These are phyloP conservation scores for Xiphophorus maculatus DNA, from an alignment of 2,113 vertebrate genomes.

Conservation along the genomic window DNA sequence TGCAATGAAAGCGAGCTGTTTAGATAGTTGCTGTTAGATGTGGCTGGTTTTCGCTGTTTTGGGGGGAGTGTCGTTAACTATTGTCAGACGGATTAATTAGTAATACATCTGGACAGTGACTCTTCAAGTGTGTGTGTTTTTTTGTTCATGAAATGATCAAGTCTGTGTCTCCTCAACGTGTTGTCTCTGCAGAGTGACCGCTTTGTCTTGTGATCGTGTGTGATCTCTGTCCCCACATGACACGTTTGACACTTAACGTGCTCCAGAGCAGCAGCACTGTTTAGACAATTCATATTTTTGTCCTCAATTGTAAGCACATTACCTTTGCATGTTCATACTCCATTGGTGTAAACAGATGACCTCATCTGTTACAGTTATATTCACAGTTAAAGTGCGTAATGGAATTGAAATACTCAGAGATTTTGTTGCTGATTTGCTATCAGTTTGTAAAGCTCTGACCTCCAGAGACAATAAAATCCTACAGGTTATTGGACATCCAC, in stretches of 20 bases:
- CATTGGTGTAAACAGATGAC: no score
- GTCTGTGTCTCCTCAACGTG: background rate
- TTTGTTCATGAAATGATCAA: background rate
- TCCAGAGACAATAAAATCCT: background rate
- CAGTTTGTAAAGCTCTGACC: no score
- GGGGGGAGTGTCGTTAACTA: conserved; percentile 26
- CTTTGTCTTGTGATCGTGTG: conserved; percentile 10
- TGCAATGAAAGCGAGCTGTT: conserved; percentile 2
- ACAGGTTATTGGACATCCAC: background rate
- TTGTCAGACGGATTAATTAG: conserved; percentile 32
- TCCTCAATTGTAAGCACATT: background rate
- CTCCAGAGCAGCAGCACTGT: background rate
- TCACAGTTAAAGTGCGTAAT: no score
- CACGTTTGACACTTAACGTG: background rate
- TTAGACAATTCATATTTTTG: background rate
- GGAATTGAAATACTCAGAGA: no score
- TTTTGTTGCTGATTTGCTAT: no score
- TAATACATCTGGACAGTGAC: conserved; percentile 1
- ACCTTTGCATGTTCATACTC: no score
- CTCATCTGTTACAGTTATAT: no score
- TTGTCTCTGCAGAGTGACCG: conserved; percentile 3
- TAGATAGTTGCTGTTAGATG: background rate
- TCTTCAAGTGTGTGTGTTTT: background rate
- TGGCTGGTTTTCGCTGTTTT: conserved; percentile 6
- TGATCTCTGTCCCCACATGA: background rate